Percentiles rank a stretch among this genome's conserved stretches.
These are phyloP conservation scores for Megaustenia siamemsis DNA, from an alignment of 2,888 invertebrate genomes.

Conservation along the genomic window DNA sequence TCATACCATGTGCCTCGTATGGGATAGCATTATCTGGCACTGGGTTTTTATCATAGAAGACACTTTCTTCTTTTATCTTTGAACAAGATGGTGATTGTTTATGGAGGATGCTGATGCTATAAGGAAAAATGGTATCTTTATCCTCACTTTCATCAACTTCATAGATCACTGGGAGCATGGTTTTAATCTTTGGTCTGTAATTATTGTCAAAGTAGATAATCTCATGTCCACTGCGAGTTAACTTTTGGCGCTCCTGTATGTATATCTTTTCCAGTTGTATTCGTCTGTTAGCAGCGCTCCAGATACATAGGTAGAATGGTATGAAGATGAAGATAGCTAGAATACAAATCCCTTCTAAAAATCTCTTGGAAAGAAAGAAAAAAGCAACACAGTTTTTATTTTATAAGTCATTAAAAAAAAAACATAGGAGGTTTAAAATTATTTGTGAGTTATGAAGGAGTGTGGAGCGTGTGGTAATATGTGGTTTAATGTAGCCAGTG, in stretches of 20 bases:
- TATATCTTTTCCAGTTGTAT: not conserved
- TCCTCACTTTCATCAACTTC: slow-evolving; percentile 11
- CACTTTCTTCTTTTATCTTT: not conserved
- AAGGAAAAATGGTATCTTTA: not conserved
- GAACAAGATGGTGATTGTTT: not conserved
- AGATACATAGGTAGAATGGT: slow-evolving; percentile 15
- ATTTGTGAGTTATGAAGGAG: too few species aligned
- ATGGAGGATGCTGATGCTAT: not conserved
- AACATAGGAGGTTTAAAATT: too few species aligned
- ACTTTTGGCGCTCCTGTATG: not conserved
- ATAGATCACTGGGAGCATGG: slow-evolving; percentile 23
- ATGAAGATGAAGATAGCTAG: not conserved
- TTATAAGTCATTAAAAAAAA: too few species aligned
- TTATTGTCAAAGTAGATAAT: not conserved
- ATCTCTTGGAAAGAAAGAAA: not conserved
- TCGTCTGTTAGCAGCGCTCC: not conserved
- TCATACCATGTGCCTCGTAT: not conserved
- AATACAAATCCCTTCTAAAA: not conserved
- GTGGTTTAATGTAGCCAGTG: too few species aligned
- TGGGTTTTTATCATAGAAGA: not conserved
- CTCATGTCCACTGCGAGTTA: not conserved
- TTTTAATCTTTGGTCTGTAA: not conserved
- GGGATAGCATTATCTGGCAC: slow-evolving; percentile 23
- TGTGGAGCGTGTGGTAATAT: too few species aligned
- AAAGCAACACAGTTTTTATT: too few species aligned